Conservation (phyloP, 2,797 vertebrate species). For the Silurus aristotelis region DNA sequence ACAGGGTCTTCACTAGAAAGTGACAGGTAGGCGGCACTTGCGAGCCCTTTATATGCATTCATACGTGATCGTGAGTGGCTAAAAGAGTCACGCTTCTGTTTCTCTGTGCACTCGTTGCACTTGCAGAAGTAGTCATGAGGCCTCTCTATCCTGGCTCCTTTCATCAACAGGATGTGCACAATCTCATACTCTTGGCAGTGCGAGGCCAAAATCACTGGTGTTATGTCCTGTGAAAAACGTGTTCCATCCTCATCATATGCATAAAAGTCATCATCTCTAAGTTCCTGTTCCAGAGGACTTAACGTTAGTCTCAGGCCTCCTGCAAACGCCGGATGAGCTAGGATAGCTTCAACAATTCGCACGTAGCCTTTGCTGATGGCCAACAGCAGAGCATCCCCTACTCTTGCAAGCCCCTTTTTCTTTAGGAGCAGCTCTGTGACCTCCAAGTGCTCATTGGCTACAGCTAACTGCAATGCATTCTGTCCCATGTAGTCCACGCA, state of each 20-base stretch:
- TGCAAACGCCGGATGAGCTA: slow-evolving; percentile 87
- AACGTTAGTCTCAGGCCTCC: slow-evolving; percentile 85
- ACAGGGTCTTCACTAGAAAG: slow-evolving; percentile 95
- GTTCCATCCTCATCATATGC: slow-evolving; percentile 95
- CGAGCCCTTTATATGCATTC: slow-evolving; percentile 96
- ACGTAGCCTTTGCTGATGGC: slow-evolving; percentile 97
- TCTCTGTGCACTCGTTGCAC: slow-evolving; percentile 86
- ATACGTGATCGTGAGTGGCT: slow-evolving; percentile 94
- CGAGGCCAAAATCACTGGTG: slow-evolving; percentile 89
- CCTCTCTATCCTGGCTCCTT: slow-evolving; percentile 90
- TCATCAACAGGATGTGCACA: slow-evolving; percentile 90
- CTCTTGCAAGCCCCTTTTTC: slow-evolving; percentile 89
- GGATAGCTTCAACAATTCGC: slow-evolving; percentile 92
- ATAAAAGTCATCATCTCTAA: slow-evolving; percentile 92
- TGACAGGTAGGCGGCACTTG: slow-evolving; percentile 91
- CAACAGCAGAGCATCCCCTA: slow-evolving; percentile 88
- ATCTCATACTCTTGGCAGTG: slow-evolving; percentile 98
- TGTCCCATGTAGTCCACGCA: slow-evolving; percentile 98
- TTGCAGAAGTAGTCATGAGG: slow-evolving; percentile 98
- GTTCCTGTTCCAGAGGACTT: slow-evolving; percentile 91
- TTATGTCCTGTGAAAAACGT: slow-evolving; percentile 93
- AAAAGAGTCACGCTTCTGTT: slow-evolving; percentile 90
- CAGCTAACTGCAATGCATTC: slow-evolving; percentile 90
- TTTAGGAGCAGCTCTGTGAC: slow-evolving; percentile 94
- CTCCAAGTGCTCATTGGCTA: slow-evolving; percentile 93